Evolutionary conservation across 2,888 invertebrate genomes (phyloP).

Genomic region (Cosmorhoe ocellata): DNA sequence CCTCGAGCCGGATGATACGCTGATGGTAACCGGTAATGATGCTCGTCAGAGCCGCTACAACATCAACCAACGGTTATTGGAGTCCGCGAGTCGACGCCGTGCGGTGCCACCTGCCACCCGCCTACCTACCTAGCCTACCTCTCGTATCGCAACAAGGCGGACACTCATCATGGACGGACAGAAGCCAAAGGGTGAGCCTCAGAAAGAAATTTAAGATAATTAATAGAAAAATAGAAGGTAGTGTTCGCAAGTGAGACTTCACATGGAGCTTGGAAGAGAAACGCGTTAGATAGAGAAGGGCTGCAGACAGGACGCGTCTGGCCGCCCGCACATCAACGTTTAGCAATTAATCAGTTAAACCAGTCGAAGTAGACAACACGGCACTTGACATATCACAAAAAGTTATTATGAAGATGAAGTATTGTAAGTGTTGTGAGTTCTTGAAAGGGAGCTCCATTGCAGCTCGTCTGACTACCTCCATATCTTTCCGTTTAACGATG

Average conservation of each 20-base stretch:
- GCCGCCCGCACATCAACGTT: constrained; percentile 54
- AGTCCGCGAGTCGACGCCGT: constrained; percentile 31
- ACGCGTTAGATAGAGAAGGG: constrained; percentile 66
- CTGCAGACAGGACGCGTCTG: constrained; percentile 39
- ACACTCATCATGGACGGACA: constrained; percentile 56
- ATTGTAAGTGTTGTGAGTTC: constrained; percentile 64
- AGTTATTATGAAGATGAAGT: constrained; percentile 62
- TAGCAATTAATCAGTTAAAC: constrained; percentile 62
- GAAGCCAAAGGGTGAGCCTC: constrained; percentile 62
- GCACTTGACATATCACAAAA: constrained; percentile 67
- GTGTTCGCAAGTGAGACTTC: constrained; percentile 60
- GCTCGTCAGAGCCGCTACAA: constrained; percentile 86
- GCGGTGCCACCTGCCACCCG: constrained; percentile 23
- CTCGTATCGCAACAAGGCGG: constrained; percentile 35
- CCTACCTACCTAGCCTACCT: constrained; percentile 30
- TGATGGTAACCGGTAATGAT: constrained; percentile 90
- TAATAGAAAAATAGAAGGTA: constrained; percentile 59
- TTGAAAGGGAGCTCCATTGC: constrained; percentile 60
- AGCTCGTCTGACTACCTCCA: constrained; percentile 91
- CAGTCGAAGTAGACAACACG: constrained; percentile 71
- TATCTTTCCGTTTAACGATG: constrained; percentile 98
- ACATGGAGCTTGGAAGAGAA: constrained; percentile 69
- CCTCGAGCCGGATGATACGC: constrained; percentile 91
- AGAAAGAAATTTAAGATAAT: constrained; percentile 54
- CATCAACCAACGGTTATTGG: constrained; percentile 72